These are phyloP conservation scores for Agrilus planipennis DNA, from an alignment of 1,140 invertebrate species.

Conservation along the genomic window DNA sequence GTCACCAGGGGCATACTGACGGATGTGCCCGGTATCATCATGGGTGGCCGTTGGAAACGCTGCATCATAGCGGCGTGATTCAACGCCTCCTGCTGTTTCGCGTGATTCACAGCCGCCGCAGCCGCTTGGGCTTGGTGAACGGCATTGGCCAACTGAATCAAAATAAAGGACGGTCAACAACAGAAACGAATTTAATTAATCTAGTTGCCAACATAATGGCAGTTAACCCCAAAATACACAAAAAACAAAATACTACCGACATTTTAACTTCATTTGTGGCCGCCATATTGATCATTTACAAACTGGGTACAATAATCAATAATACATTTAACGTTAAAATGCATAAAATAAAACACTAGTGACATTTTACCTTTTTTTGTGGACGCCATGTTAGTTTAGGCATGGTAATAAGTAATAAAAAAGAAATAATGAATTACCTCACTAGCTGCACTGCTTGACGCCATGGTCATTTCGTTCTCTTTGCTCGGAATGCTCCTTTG, in stretches of 20 bases:
- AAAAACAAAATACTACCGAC: no score
- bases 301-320: no score
- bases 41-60: constrained; percentile 35
- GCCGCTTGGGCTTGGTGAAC: constrained; percentile 42
- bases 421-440: constrained; percentile 6
- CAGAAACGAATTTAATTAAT: no score
- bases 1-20: constrained; percentile 47
- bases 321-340: no score
- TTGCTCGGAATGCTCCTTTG: constrained; percentile 31
- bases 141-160: constrained; percentile 30
- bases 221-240: no score
- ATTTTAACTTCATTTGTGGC: no score
- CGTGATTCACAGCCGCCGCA: constrained; percentile 30
- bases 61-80: constrained; percentile 38
- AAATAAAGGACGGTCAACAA: no score
- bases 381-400: no score
- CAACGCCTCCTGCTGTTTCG: constrained; percentile 32
- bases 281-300: no score
- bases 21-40: constrained; percentile 36
- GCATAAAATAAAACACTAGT: no score
- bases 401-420: not conserved
- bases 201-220: no score
- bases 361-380: no score
- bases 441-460: constrained; percentile 8
- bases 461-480: constrained; percentile 10